Base-by-base conservation (phyloP, 2,888 invertebrate genomes). In the Thecocarcelia acutangulata region DNA sequence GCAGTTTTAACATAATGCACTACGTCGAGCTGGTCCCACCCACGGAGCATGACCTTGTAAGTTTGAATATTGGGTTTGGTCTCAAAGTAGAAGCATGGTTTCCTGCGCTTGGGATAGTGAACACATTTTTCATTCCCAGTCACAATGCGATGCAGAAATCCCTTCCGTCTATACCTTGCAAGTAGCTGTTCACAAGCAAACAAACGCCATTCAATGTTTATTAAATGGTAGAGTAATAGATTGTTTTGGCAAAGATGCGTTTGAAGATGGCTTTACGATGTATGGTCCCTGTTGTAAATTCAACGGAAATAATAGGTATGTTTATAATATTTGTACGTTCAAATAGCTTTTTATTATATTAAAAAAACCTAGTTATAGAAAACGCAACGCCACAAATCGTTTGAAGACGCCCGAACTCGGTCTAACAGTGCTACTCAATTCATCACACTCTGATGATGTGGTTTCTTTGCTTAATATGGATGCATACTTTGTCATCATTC, bases 401-500 rank as follows among this genome's bases (percentile, higher is more conserved):
- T 85, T 88, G 15, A 86, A 85, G 5, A 93, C 92, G 0, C 0
- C 86, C 0, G 50, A 86, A 0, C 87, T 92, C 37, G 94, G 94
- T 0, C 87, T 94, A 1, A 90, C 87, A 0, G 90, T 94, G 0
- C 81, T 93, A 0, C 66, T 94, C 2, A 93, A 94, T 80, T 91
- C 93, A 0, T 89, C 92, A 84, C 81, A 91, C 0, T 90, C 92
- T 0, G 94, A 95, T 87, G 93, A 93, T 85, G 92, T 92, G 24
- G 93, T 92, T 74, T 91, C 93, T 0, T 83, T 93, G 4, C 87
- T 91, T 19, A 90, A 91, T 50, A 89, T 92, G 12, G 85, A 87
- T 15, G 94, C 94, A 0, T 92, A 93, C 86, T 92, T 93, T 85
- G 94, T 93, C 17, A 87, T 92, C 54, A 84, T 94, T 19, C 93